These are phyloP conservation scores for Neoitamus cyanurus DNA, from an alignment of 2,888 invertebrate species.

Conservation along the genomic window DNA sequence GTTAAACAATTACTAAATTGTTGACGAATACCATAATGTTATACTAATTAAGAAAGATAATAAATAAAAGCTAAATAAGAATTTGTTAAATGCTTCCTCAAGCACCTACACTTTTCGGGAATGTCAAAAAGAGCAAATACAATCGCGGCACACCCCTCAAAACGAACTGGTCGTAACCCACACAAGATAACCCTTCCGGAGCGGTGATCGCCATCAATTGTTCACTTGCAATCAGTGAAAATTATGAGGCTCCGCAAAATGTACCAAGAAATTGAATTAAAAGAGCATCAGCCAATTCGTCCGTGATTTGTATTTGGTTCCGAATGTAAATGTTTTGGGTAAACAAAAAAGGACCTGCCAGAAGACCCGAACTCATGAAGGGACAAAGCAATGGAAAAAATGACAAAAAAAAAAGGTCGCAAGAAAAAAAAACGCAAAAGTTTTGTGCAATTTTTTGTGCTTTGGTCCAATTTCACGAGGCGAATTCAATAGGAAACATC, in stretches of 20 bases:
- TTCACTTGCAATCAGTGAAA: slow-evolving; percentile 35
- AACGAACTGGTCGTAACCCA: not conserved
- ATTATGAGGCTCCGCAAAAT: slow-evolving; percentile 24
- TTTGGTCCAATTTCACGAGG: slow-evolving; percentile 22
- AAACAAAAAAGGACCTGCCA: not conserved
- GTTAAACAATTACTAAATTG: too few species aligned
- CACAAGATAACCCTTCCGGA: not conserved
- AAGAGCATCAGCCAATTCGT: slow-evolving; percentile 28
- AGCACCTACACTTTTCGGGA: too few species aligned
- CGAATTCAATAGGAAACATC: slow-evolving; percentile 11
- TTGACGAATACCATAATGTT: too few species aligned
- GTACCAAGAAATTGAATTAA: slow-evolving; percentile 36
- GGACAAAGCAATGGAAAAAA: not conserved
- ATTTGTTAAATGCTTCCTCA: too few species aligned
- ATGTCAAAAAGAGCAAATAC: not conserved
- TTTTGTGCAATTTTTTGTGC: slow-evolving; percentile 12
- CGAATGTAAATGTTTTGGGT: slow-evolving; percentile 27
- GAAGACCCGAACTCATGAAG: not conserved
- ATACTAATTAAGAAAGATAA: too few species aligned
- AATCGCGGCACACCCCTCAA: not conserved
- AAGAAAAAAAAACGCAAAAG: not conserved
- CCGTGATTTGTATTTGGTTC: slow-evolving; percentile 31
- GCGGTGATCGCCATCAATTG: not conserved
- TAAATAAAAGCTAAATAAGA: too few species aligned
- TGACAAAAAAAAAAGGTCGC: not conserved